These are phyloP conservation scores for Leptonema lineaticorne DNA, from an alignment of 1,140 invertebrate species.

Conservation along the genomic window DNA sequence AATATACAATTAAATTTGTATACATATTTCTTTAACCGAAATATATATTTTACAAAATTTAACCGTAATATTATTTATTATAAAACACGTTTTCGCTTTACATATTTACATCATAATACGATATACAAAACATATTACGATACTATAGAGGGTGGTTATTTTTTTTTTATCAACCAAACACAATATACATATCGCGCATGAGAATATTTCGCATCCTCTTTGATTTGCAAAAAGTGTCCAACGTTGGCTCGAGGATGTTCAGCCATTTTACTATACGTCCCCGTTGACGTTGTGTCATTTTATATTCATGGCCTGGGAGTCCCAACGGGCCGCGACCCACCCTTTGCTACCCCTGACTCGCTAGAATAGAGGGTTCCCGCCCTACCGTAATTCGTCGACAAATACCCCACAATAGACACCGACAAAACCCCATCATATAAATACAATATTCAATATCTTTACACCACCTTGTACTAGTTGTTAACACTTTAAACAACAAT, in stretches of 20 bases:
- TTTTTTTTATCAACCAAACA: no score
- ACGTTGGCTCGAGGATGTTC: constrained; percentile 14
- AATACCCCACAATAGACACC: constrained; percentile 23
- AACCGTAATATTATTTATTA: no score
- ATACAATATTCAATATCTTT: no score
- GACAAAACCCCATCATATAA: not conserved
- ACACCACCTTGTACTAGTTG: no score
- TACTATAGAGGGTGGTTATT: no score
- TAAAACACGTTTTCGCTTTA: no score
- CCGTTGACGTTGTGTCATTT: constrained; percentile 23
- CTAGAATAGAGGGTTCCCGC: constrained; percentile 22
- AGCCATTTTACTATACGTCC: constrained; percentile 26
- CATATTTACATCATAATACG: no score
- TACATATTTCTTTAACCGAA: no score
- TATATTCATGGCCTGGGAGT: constrained; percentile 31
- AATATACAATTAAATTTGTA: no score
- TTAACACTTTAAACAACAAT: no score
- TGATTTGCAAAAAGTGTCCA: constrained; percentile 27
- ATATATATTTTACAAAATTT: no score
- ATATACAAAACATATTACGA: no score
- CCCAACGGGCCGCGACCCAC: constrained; percentile 24
- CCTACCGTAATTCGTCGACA: constrained; percentile 30
- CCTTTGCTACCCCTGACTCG: constrained; percentile 12
- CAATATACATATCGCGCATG: not conserved
- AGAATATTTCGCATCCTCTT: constrained; percentile 23